Evolutionary conservation across 2,113 vertebrate genomes (phyloP).

Genomic region (Leiothrix lutea): DNA sequence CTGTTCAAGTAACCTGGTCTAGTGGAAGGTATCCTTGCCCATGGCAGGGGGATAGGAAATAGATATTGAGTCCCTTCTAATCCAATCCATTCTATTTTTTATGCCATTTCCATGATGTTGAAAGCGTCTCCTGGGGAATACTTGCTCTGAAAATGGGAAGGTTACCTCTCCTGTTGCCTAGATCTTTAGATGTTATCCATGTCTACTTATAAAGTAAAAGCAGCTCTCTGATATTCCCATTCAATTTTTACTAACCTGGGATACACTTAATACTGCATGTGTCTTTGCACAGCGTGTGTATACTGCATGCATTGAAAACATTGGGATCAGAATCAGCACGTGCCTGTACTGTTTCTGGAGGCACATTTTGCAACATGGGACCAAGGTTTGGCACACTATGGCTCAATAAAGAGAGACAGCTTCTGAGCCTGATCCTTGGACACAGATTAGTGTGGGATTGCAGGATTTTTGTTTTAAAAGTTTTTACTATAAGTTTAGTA

Average conservation of each 20-base stretch:
- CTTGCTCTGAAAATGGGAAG: background rate
- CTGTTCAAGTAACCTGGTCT: background rate
- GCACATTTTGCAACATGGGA: background rate
- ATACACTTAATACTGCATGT: rapidly evolving
- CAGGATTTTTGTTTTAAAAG: too few relatives aligned
- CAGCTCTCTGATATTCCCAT: background rate
- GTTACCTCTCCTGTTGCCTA: background rate
- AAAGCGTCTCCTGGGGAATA: background rate
- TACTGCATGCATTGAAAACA: background rate
- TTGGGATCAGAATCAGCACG: background rate
- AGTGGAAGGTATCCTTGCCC: background rate
- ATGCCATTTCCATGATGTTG: background rate
- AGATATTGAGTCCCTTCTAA: background rate
- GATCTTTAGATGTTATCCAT: background rate
- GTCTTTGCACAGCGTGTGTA: background rate
- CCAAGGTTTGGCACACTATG: rapidly evolving
- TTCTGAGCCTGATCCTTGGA: background rate
- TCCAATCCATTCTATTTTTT: background rate
- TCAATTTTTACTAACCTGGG: background rate
- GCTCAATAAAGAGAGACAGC: background rate
- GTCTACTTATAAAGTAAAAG: background rate
- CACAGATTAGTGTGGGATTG: too few relatives aligned
- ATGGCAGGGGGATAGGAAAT: background rate
- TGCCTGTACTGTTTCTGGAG: background rate
- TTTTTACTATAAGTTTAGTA: too few relatives aligned